A percentile compares a stretch with the other conserved stretches of the same genome.
Evolutionary conservation across 2,888 invertebrate genomes (phyloP).

Genomic region (Acleris emargana): DNA sequence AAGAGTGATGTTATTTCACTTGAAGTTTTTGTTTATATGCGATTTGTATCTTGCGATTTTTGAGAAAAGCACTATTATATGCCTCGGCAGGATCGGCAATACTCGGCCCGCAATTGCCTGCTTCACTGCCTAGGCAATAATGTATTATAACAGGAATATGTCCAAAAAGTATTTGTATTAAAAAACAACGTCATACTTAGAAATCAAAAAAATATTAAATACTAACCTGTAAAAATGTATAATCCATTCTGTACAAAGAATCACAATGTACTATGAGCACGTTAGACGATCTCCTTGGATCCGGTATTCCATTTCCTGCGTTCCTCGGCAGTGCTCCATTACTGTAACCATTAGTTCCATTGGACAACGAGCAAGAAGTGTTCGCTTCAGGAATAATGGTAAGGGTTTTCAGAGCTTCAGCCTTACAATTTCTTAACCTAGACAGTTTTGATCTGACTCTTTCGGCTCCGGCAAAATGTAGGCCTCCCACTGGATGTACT

Average conservation of each 20-base stretch:
- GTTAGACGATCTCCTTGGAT: conserved; percentile 36
- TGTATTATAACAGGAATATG: too few species aligned
- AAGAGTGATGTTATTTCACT: too few species aligned
- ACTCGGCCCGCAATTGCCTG: too few species aligned
- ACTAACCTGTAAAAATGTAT: conserved; percentile 86
- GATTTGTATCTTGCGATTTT: too few species aligned
- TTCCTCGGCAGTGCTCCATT: conserved; percentile 30
- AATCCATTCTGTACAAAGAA: conserved; percentile 85
- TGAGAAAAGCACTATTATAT: too few species aligned
- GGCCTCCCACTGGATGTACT: conserved; percentile 67
- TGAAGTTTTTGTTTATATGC: too few species aligned
- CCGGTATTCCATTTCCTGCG: conserved; percentile 42
- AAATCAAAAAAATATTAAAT: neutral
- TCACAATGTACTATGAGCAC: conserved; percentile 85
- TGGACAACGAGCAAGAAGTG: conserved; percentile 3
- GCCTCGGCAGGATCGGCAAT: too few species aligned
- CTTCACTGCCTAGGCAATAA: too few species aligned
- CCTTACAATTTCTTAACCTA: conserved; percentile 47
- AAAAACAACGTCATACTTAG: neutral
- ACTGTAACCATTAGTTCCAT: conserved; percentile 8
- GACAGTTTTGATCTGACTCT: conserved; percentile 61
- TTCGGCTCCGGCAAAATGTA: conserved; percentile 76
- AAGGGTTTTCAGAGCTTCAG: conserved; percentile 47
- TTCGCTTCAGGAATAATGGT: conserved; percentile 48
- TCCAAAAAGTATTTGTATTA: too few species aligned